A percentile compares a stretch with the other conserved stretches of the same genome.
Conservation (phyloP, 2,888 invertebrate species). For the Leptopilina drosophilae region DNA sequence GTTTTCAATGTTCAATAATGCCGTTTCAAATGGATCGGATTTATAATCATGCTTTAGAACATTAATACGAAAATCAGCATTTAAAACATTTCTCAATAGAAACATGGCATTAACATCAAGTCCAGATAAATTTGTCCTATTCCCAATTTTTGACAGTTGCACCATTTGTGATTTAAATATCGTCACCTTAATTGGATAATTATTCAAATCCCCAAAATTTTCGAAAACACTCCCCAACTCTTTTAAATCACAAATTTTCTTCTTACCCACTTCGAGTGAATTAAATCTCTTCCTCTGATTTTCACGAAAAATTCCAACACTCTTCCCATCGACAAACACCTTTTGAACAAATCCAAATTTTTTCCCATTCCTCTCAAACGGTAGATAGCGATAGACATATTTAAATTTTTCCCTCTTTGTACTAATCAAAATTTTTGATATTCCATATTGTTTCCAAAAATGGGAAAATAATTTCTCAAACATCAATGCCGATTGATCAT, state of each 20-base stretch:
- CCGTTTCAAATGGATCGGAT: constrained; percentile 58
- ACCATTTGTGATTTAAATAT: constrained; percentile 66
- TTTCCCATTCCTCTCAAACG: not conserved
- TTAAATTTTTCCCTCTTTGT: not conserved
- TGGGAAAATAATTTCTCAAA: not conserved
- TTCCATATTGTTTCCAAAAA: not conserved
- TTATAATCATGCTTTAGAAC: constrained; percentile 26
- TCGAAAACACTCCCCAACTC: constrained; percentile 13
- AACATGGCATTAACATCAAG: constrained; percentile 57
- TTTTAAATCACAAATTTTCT: not conserved
- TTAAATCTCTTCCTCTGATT: not conserved
- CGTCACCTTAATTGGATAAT: constrained; percentile 48
- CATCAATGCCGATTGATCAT: not conserved
- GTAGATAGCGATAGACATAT: not conserved
- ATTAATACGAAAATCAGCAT: constrained; percentile 54
- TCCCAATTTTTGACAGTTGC: constrained; percentile 73
- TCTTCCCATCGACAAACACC: not conserved
- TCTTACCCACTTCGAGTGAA: not conserved
- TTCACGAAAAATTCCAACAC: not conserved
- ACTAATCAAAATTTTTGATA: not conserved
- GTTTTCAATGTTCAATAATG: constrained; percentile 51
- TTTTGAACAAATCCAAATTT: not conserved
- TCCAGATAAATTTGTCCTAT: constrained; percentile 52
- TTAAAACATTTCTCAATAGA: constrained; percentile 54
- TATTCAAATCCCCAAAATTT: constrained; percentile 45